Base-by-base conservation (phyloP, 2,797 vertebrate genomes). In the Chloroceryle inda region DNA sequence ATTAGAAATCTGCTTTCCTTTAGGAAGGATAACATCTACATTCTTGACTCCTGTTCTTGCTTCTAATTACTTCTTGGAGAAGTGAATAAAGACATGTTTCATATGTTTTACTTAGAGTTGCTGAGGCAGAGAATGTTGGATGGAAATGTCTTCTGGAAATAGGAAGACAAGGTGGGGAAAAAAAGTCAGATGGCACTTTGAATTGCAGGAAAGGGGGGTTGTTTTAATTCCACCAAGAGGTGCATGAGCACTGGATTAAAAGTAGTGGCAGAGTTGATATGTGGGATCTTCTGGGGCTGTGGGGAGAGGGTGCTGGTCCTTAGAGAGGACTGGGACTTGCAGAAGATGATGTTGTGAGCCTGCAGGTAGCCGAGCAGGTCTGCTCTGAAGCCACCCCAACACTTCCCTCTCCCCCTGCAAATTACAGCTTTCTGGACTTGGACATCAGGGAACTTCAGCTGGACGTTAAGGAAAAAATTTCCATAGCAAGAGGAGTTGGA, bases 51-150 rank as follows among this genome's bases (percentile, higher is more conserved):
- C 90, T 82, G 53, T 94, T 95, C 85, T 23, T 47, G 91, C 92
- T 82, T 94, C 97, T 98, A 97, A 98, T 98, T 98, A 97, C 97
- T 38, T 79, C 73, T 96, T 94, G 95, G 96, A 98, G 94, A 89
- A 94, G 96, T 92, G 97, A 98, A 97, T 96, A 81, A 96, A 98
- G 96, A 79, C 91, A 15, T 29, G 81, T 93, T 92, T 94, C 53
- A 6, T 73, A 27, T 87, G 74, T 96, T 97, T 97, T 92, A 96
- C 95, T 97, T 95, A 96, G 96, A 98, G 94, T 86, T 96, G 97
- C 96, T 97, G 96, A 97, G 96, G 96, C 80, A 63, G 97, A 94
- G 95, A 95, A 91, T 16, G 73, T 84, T 69, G 94, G 77, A 66
- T 92, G 90, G 95, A 96, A 95, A 55, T 11, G 50, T 77, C 81